Conservation (phyloP, 2,888 invertebrate genomes). For the Eupithecia subfuscata region DNA sequence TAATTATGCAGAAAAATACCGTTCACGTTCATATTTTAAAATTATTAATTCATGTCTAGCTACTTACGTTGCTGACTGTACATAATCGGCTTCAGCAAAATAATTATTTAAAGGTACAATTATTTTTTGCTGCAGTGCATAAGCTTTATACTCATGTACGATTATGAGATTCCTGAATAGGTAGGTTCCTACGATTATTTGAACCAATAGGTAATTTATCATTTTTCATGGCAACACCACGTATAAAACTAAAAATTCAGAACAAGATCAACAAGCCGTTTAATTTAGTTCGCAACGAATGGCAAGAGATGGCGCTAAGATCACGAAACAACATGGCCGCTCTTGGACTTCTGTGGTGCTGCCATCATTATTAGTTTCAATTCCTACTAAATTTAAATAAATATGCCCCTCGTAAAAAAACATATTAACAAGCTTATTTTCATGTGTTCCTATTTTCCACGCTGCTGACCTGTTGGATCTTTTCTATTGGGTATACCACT, state of each 20-base stretch:
- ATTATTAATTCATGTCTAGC: neutral
- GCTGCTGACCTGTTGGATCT: constrained; percentile 81
- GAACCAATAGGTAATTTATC: neutral
- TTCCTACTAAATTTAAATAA: neutral
- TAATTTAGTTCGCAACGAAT: neutral
- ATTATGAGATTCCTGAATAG: neutral
- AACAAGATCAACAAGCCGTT: neutral
- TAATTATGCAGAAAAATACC: neutral
- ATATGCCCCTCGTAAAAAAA: constrained; percentile 27
- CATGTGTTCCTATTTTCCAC: constrained; percentile 77
- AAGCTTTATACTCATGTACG: neutral
- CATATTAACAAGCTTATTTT: constrained; percentile 64
- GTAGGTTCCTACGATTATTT: neutral
- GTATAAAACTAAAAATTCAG: neutral
- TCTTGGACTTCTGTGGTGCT: constrained; percentile 1
- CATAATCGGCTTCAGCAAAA: neutral
- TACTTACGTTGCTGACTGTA: constrained; percentile 4
- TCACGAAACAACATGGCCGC: neutral
- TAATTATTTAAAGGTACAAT: neutral
- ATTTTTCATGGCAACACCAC: neutral
- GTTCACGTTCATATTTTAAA: neutral
- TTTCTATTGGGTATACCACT: constrained; percentile 77
- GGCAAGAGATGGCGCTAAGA: neutral
- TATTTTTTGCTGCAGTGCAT: neutral
- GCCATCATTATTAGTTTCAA: neutral